Evolutionary conservation across 2,797 vertebrate genomes (phyloP).

Genomic region (Siniperca undulata): DNA sequence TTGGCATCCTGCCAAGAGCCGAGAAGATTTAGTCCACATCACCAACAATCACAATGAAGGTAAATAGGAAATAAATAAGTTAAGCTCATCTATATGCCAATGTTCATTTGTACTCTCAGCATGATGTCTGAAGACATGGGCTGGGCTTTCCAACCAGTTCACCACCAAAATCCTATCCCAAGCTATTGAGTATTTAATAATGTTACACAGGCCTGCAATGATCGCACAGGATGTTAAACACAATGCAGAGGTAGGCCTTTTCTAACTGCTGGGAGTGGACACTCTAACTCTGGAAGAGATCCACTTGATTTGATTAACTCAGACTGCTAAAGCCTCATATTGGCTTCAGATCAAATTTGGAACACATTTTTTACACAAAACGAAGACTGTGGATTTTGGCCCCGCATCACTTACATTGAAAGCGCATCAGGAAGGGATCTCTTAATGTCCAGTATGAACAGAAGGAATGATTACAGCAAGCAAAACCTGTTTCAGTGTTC

Average conservation of each 20-base stretch:
- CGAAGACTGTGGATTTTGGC: neutral
- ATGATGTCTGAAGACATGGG: neutral
- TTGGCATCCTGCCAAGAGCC: constrained; percentile 85
- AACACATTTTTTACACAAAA: neutral
- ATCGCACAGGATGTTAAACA: neutral
- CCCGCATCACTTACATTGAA: neutral
- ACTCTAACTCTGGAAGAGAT: neutral
- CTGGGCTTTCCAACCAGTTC: neutral
- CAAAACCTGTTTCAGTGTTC: neutral
- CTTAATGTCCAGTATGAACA: neutral
- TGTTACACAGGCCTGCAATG: too few relatives aligned
- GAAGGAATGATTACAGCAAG: neutral
- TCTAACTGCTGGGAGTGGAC: neutral
- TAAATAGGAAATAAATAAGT: constrained; percentile 81
- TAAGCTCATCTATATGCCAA: constrained; percentile 59
- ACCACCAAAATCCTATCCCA: neutral
- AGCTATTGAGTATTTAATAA: neutral
- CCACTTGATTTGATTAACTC: neutral
- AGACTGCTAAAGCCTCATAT: neutral
- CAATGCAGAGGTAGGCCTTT: neutral
- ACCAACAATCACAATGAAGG: constrained; percentile 90
- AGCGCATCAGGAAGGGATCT: neutral
- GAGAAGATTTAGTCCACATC: constrained; percentile 85
- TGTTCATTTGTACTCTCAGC: constrained; percentile 49
- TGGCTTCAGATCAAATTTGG: neutral